A percentile compares a stretch with the other conserved stretches of the same genome.
phyloP scores from a whole-genome alignment of 1,140 invertebrate species.

The Lineus longissimus region DNA sequence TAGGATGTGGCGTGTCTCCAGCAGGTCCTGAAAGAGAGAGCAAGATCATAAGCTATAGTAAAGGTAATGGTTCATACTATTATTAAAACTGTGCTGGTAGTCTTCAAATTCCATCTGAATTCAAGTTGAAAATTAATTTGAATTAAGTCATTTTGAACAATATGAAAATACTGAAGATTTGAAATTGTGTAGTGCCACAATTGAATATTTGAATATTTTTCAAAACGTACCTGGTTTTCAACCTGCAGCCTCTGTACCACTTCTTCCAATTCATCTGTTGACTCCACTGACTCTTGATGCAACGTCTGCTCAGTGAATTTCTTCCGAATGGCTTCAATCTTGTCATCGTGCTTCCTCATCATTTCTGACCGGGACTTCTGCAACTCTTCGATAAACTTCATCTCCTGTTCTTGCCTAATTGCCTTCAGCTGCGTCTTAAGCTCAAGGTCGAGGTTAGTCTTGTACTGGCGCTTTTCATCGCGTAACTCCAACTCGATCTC shows the following conservation, averaged over 20 bases:
- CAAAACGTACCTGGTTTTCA: slow-evolving; percentile 40
- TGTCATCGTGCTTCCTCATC: slow-evolving; percentile 9
- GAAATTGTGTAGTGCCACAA: no score
- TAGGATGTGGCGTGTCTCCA: no score
- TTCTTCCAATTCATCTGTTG: slow-evolving; percentile 13
- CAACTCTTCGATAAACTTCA: slow-evolving; percentile 37
- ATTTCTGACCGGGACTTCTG: slow-evolving; percentile 35
- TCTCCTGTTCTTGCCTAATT: slow-evolving; percentile 32
- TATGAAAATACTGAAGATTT: no score
- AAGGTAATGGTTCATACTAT: no score
- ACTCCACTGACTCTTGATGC: background rate
- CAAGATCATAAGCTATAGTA: no score
- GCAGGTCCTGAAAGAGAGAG: no score
- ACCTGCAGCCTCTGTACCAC: slow-evolving; percentile 27
- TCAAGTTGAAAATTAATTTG: no score
- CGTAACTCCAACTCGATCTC: slow-evolving; percentile 12
- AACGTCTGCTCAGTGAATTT: background rate
- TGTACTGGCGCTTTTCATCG: slow-evolving; percentile 18
- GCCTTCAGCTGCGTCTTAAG: slow-evolving; percentile 28
- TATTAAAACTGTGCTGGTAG: no score
- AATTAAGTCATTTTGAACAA: no score
- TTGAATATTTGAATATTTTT: no score
- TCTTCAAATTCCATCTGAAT: no score
- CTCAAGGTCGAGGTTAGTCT: slow-evolving; percentile 28
- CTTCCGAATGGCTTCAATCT: background rate